Conservation (phyloP, 2,797 vertebrate genomes). For the Anguilla marmorata region DNA sequence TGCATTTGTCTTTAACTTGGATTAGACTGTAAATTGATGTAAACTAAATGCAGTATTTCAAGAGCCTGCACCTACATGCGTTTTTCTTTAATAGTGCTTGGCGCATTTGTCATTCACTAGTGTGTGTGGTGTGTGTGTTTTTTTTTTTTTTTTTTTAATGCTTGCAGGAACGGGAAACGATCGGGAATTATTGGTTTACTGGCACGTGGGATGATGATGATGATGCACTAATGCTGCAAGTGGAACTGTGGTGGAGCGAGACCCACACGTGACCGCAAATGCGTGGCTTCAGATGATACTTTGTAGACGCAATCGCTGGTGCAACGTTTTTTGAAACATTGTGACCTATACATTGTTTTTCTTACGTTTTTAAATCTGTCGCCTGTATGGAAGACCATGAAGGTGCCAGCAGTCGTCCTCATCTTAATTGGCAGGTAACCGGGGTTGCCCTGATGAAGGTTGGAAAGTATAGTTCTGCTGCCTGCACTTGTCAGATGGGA, state of each 20-base stretch:
- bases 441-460: conserved; percentile 7
- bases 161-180: background rate
- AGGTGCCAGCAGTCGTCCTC: background rate
- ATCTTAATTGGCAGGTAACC: background rate
- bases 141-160: too few relatives aligned
- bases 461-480: conserved; percentile 11
- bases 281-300: background rate
- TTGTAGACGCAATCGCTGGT: background rate
- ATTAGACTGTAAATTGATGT: background rate
- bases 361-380: background rate
- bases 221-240: background rate
- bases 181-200: background rate
- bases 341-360: background rate
- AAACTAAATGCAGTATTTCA: background rate
- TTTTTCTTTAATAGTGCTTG: background rate
- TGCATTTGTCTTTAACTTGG: background rate
- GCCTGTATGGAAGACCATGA: background rate
- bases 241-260: background rate
- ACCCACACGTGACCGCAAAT: background rate
- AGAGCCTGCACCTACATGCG: background rate
- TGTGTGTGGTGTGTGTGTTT: background rate
- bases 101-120: background rate
- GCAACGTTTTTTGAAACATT: background rate
- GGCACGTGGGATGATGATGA: background rate
- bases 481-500: conserved; percentile 19